Base-by-base conservation (phyloP, 2,797 vertebrate genomes). In the Halcyon leucocephala region DNA sequence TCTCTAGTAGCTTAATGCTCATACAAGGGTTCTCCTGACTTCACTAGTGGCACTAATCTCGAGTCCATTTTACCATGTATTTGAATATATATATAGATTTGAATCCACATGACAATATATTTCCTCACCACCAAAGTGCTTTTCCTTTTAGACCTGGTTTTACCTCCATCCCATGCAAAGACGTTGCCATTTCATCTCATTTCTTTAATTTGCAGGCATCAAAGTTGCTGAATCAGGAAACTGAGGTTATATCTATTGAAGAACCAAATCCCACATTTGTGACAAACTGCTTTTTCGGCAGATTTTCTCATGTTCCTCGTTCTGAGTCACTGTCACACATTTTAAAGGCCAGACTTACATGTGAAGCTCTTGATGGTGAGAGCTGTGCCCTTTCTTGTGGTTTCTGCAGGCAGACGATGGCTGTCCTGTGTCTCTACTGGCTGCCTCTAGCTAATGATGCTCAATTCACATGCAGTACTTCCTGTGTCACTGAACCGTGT, bases 221-320 rank as follows among this genome's bases (percentile, higher is more conserved):
- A 95, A 97, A 98, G 95, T 95, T 97, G 94, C 96, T 97, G 96
- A 97, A 95, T 97, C 98, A 98, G 97, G 97, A 98, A 98, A 97
- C 96, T 93, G 96, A 98, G 97, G 97, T 98, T 97, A 96, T 97
- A 95, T 96, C 97, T 97, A 88, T 85, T 97, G 91, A 97, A 98
- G 97, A 97, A 97, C 96, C 44, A 1, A 90, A 96, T 98, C 96
- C 96, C 92, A 88, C 97, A 81, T 95, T 95, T 62, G 88, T 95
- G 93, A 97, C 90, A 92, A 96, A 91, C 93, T 95, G 97, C 95
- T 97, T 97, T 93, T 97, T 97, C n/a, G 61, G 93, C 96, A 97
- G 86, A 94, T 96, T 94, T 93, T 64, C 93, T 93, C 83, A 37
- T 85, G 92, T 97, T 97, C 97, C 93, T 96, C 95, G 82, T 95